Evolutionary conservation across 2,888 invertebrate genomes (phyloP).

Genomic region (Neoascia interrupta): DNA sequence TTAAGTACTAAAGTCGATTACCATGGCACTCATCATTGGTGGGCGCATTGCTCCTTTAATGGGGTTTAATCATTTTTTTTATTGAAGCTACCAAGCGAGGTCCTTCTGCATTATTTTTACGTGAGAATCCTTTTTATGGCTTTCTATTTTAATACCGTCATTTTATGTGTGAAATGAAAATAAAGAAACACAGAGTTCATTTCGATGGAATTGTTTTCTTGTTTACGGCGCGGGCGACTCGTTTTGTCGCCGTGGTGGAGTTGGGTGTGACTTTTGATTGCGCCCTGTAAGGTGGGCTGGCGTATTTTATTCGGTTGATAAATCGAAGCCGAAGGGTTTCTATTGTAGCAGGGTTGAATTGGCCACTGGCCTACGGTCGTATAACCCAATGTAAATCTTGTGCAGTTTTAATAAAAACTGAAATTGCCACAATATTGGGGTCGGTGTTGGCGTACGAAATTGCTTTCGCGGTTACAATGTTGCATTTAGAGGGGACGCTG

Average conservation of each 20-base stretch:
- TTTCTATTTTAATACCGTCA: conserved; percentile 50
- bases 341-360: not conserved
- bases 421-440: not conserved
- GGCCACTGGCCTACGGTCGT: conserved; percentile 17
- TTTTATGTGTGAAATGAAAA: conserved; percentile 57
- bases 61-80: no score
- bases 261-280: conserved; percentile 35
- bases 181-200: conserved; percentile 51
- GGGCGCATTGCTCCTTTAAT: not conserved
- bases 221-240: conserved; percentile 28
- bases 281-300: conserved; percentile 25
- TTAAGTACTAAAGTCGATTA: conserved; percentile 41
- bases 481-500: no score
- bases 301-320: not conserved
- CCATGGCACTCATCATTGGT: conserved; percentile 6
- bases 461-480: no score
- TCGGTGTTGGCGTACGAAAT: not conserved
- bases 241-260: not conserved
- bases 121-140: conserved; percentile 33
- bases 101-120: not conserved
- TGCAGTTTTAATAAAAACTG: conserved; percentile 22
- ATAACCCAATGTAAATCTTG: conserved; percentile 31
- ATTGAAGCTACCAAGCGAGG: no score
- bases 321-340: no score
- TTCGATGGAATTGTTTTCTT: conserved; percentile 50